Percentiles rank a stretch among this genome's conserved stretches.
Conservation (phyloP, 2,113 vertebrate species). For the Riparia riparia region DNA sequence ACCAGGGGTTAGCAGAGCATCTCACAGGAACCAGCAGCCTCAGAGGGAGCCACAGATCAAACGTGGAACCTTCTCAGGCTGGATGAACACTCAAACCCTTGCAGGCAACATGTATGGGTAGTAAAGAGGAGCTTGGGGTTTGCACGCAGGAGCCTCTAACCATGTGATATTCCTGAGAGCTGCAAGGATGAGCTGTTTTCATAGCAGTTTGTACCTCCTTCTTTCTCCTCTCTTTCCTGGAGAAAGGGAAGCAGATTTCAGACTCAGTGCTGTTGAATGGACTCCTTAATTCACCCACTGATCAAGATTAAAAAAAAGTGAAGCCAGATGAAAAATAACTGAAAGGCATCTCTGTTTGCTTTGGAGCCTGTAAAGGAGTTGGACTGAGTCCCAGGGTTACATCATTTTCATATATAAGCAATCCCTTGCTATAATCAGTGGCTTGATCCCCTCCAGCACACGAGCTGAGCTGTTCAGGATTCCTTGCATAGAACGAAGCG, state of each 20-base stretch:
- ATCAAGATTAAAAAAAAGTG: not conserved
- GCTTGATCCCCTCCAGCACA: not conserved
- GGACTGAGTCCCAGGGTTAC: constrained; percentile 6
- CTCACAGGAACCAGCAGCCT: not conserved
- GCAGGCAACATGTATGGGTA: not conserved
- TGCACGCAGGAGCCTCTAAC: not conserved
- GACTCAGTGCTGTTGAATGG: not conserved
- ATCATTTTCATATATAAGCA: constrained; percentile 8
- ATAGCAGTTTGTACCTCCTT: not conserved
- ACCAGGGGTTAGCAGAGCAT: not conserved
- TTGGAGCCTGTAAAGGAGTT: not conserved
- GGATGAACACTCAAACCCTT: not conserved
- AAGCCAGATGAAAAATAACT: not conserved
- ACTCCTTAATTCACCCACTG: not conserved
- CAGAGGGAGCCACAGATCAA: not conserved
- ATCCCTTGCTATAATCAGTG: not conserved
- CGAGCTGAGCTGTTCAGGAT: not conserved
- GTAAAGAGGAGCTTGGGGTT: not conserved
- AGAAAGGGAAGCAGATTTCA: not conserved
- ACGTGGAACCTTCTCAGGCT: not conserved
- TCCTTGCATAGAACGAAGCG: not conserved
- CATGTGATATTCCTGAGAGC: not conserved
- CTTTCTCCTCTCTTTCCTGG: not conserved
- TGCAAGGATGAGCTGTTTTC: not conserved
- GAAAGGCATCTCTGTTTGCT: constrained; percentile 27